Conservation (phyloP, 2,888 invertebrate genomes). For the Sturmia bella region DNA sequence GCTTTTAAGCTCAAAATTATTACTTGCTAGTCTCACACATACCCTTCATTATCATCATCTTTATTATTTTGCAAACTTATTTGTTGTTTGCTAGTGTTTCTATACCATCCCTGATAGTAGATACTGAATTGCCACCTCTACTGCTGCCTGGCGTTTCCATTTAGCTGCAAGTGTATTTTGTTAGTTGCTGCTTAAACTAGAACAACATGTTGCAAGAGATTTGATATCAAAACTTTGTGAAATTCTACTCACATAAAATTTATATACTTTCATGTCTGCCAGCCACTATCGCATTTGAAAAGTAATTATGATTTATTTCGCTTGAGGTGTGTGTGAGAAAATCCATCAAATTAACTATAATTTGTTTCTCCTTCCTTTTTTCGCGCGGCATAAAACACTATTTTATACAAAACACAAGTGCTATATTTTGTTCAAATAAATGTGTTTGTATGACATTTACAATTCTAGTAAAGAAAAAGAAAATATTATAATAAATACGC, state of each 20-base stretch:
- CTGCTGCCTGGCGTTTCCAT: conserved; percentile 20
- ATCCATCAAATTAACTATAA: conserved; percentile 44
- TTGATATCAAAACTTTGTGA: conserved; percentile 44
- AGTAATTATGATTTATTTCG: conserved; percentile 65
- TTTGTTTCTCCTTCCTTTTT: conserved; percentile 9
- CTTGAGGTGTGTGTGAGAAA: conserved; percentile 59
- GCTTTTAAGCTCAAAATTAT: not conserved
- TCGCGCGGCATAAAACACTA: no score
- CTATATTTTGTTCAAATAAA: no score
- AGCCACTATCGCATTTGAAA: conserved; percentile 57
- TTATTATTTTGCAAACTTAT: no score
- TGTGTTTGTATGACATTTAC: no score
- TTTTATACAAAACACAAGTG: no score
- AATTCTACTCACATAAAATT: conserved; percentile 42
- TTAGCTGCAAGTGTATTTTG: conserved; percentile 58
- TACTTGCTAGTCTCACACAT: conserved; percentile 15
- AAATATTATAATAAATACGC: no score
- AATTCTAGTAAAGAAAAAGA: no score
- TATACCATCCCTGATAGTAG: conserved; percentile 9
- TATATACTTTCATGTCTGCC: conserved; percentile 45
- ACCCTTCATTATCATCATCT: conserved; percentile 3
- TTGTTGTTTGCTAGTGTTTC: not conserved
- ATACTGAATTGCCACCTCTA: not conserved
- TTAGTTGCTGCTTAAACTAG: conserved; percentile 50
- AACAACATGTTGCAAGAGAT: conserved; percentile 45